Base-by-base conservation (phyloP, 2,888 invertebrate species). In the Asteroscopus sphinx region DNA sequence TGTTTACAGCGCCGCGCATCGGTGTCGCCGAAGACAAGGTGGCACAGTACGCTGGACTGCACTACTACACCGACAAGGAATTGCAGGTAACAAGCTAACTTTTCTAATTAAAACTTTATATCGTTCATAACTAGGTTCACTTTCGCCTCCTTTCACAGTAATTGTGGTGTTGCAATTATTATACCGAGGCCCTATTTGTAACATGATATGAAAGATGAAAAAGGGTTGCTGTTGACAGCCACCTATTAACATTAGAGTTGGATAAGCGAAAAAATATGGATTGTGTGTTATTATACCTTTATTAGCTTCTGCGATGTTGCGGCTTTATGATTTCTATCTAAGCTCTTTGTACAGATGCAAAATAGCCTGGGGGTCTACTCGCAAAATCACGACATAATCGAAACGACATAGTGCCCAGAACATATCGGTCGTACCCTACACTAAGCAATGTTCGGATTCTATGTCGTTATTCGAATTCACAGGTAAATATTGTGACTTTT, bases 31-130 rank as follows among this genome's bases (percentile, higher is more conserved):
- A 98, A 74, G 98, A 98, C 86, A 98, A 98, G 90, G 97, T 98
- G 16, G 97, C 98, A 0, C 98, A 98, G 85, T 98, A 98, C 87
- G 98, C 98, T 0, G 97, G 97, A 0, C 94, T 98, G 0, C 98
- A 98, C 85, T 98, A 98, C 89, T 98, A 98, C 90, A 97, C 97
- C 6, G 98, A 98, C 90, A 98, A 98, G 93, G 98, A 98, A 85
- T 92, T 98, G 48, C 97, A 98, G 95, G 97, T 96, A 89, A 67
- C 37, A n/a, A n/a, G n/a, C 15, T 17, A 37, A n/a, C 12, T 28
- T 12, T n/a, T 12, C 13, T 3, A 67, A 63, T 41, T 39, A 53
- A 42, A 39, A 57, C 44, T 45, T 51, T 60, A 54, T 39, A 3
- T 6, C 11, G 39, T 28, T 42, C 5, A 7, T 8, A 9, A 17